Evolutionary conservation across 2,888 invertebrate genomes (phyloP).

Genomic region (Trachelus troglodyta): DNA sequence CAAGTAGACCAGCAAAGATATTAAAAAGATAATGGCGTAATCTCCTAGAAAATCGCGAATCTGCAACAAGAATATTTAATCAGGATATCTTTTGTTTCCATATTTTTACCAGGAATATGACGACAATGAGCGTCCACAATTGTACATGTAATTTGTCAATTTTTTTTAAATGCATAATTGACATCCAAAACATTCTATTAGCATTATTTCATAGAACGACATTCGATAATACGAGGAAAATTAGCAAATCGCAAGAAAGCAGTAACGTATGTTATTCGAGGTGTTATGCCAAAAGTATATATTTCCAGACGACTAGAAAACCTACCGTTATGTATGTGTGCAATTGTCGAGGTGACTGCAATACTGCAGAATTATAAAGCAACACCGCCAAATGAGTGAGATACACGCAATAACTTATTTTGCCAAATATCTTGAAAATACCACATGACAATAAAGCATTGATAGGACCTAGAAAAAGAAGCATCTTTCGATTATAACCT

Average conservation of each 20-base stretch:
- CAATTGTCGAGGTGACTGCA: constrained; percentile 45
- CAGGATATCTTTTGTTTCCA: too few relatives aligned
- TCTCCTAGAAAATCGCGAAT: constrained; percentile 22
- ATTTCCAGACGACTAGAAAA: not conserved
- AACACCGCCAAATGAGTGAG: constrained; percentile 56
- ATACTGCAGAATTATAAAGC: constrained; percentile 48
- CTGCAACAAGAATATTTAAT: constrained; percentile 4
- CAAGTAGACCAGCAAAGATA: constrained; percentile 15
- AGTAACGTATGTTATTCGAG: not conserved
- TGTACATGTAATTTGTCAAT: too few relatives aligned
- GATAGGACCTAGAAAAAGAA: constrained; percentile 5
- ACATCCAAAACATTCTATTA: too few relatives aligned
- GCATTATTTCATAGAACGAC: too few relatives aligned
- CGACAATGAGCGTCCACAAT: too few relatives aligned
- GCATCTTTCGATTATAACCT: too few relatives aligned
- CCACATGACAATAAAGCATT: constrained; percentile 17
- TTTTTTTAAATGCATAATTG: too few relatives aligned
- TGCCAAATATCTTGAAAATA: constrained; percentile 46
- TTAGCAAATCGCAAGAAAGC: not conserved
- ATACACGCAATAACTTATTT: constrained; percentile 59
- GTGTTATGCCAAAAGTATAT: not conserved
- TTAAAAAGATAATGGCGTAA: constrained; percentile 15
- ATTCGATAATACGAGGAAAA: too few relatives aligned
- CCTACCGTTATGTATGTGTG: constrained; percentile 16
- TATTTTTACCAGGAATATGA: too few relatives aligned